Conservation (phyloP, 2,888 invertebrate genomes). For the Sarcophaga caerulescens region DNA sequence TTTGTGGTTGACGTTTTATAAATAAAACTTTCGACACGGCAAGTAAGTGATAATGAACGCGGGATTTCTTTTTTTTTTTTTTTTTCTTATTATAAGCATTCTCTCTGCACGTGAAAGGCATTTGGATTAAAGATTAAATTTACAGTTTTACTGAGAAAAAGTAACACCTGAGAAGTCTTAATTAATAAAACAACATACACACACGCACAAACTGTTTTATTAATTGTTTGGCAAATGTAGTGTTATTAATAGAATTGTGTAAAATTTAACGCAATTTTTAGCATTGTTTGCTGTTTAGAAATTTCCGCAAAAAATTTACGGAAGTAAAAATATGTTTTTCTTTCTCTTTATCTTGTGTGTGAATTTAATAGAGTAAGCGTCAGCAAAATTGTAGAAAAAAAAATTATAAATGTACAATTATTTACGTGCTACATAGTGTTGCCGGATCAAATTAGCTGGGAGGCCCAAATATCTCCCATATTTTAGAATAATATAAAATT, state of each 20-base stretch:
- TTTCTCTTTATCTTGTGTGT: slow-evolving; percentile 31
- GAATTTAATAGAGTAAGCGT: background rate
- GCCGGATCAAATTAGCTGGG: too few relatives aligned
- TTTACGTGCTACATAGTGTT: too few relatives aligned
- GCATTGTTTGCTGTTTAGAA: slow-evolving; percentile 21
- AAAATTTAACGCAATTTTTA: slow-evolving; percentile 11
- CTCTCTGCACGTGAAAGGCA: slow-evolving; percentile 1
- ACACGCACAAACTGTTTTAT: background rate
- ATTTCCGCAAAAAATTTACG: slow-evolving; percentile 52
- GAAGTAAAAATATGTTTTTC: slow-evolving; percentile 28
- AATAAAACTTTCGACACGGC: background rate
- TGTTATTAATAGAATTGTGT: slow-evolving; percentile 34
- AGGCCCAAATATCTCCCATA: too few relatives aligned
- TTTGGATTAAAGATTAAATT: background rate
- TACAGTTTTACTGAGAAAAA: background rate
- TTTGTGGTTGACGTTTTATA: slow-evolving; percentile 31
- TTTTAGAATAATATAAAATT: too few relatives aligned
- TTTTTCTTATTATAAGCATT: too few relatives aligned
- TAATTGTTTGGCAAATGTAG: background rate
- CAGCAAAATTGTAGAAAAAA: slow-evolving; percentile 3
- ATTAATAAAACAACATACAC: background rate
- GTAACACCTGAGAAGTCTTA: background rate
- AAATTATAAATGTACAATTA: background rate
- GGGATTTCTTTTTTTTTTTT: too few relatives aligned
- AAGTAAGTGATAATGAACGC: slow-evolving; percentile 15